Evolutionary conservation across 2,888 invertebrate species (phyloP).

Genomic region (Lottia gigantea): DNA sequence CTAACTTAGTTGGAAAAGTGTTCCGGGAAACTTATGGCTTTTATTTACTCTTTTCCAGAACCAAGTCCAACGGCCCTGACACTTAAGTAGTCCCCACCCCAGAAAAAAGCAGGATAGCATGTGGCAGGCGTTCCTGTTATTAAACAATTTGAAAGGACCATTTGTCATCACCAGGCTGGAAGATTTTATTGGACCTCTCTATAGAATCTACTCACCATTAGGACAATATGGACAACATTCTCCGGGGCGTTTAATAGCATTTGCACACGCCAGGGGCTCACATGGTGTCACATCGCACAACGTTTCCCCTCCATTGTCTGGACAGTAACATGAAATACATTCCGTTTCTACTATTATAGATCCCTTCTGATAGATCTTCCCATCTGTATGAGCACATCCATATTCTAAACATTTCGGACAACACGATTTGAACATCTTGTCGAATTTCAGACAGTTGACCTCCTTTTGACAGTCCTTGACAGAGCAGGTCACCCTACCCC

Average conservation of each 20-base stretch:
- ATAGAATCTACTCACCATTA: not conserved
- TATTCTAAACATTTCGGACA: conserved; percentile 28
- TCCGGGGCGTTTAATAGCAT: not conserved
- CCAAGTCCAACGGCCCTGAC: too few species aligned
- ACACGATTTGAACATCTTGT: conserved; percentile 22
- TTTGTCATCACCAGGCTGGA: too few species aligned
- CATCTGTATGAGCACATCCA: conserved; percentile 31
- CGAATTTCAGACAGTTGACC: conserved; percentile 25
- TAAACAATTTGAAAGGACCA: too few species aligned
- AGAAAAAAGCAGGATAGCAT: too few species aligned
- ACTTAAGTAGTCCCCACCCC: too few species aligned
- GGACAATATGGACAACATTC: conserved; percentile 16
- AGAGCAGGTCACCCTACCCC: conserved; percentile 24
- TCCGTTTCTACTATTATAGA: not conserved
- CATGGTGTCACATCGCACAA: conserved; percentile 17
- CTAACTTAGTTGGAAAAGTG: too few species aligned
- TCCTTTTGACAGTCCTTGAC: conserved; percentile 29
- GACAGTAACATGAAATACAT: conserved; percentile 17
- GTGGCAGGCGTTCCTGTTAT: too few species aligned
- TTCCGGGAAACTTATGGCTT: too few species aligned
- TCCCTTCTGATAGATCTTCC: conserved; percentile 12
- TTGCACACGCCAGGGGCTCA: conserved; percentile 7
- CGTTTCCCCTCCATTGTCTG: conserved; percentile 16
- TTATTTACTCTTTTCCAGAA: too few species aligned
- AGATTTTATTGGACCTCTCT: too few species aligned